Evolutionary conservation across 2,888 invertebrate species (phyloP).

Genomic region (Agrochola circellaris): DNA sequence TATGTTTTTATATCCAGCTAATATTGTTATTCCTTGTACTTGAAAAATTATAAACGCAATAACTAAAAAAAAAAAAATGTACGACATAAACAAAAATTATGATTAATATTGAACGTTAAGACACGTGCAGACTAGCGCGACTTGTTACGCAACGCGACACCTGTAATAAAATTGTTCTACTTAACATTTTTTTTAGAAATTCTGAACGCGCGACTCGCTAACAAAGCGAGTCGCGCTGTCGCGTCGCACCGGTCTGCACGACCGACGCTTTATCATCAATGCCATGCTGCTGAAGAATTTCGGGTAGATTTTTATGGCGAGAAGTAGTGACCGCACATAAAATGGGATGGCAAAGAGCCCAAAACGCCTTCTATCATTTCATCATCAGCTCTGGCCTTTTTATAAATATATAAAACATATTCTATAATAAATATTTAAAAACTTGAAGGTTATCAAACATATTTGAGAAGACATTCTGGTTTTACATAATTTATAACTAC

Average conservation of each 20-base stretch:
- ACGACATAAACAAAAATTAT: conserved; percentile 32
- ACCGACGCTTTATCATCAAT: background rate
- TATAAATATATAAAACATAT: background rate
- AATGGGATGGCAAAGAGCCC: background rate
- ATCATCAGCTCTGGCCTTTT: background rate
- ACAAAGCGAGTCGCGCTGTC: too few species aligned
- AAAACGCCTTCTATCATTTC: background rate
- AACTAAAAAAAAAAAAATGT: background rate
- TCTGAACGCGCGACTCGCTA: too few species aligned
- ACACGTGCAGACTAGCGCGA: too few species aligned
- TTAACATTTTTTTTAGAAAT: too few species aligned
- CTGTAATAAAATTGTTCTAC: too few species aligned
- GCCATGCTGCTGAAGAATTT: background rate
- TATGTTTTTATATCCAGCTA: conserved; percentile 29
- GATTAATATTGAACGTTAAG: conserved; percentile 10
- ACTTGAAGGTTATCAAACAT: background rate
- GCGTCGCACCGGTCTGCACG: too few species aligned
- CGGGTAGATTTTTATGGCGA: background rate
- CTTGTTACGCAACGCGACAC: too few species aligned
- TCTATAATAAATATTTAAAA: background rate
- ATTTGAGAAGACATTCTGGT: conserved; percentile 8
- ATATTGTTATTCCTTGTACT: conserved; percentile 26
- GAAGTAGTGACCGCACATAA: background rate
- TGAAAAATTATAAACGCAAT: conserved; percentile 17
- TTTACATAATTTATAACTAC: conserved; percentile 1